Conservation (phyloP, 2,888 invertebrate genomes). For the Oscheius onirici region DNA sequence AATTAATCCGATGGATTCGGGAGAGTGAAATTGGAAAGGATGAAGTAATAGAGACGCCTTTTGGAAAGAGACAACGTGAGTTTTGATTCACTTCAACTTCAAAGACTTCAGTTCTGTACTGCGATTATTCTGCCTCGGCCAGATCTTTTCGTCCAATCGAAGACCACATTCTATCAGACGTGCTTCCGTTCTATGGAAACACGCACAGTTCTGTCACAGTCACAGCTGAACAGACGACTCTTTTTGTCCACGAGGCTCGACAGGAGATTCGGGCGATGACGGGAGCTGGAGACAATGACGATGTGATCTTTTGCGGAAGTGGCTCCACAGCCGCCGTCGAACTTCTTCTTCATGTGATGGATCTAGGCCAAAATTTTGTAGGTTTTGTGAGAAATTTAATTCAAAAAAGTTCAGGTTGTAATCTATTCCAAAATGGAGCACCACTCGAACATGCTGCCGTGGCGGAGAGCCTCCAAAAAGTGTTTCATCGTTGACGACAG, state of each 20-base stretch:
- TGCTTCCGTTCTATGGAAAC: slow-evolving; percentile 84
- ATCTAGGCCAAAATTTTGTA: slow-evolving; percentile 13
- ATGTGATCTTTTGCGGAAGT: slow-evolving; percentile 81
- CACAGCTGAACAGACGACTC: slow-evolving; percentile 86
- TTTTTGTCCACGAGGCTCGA: slow-evolving; percentile 82
- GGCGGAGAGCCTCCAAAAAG: slow-evolving; percentile 80
- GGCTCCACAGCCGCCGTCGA: slow-evolving; percentile 83
- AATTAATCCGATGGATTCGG: slow-evolving; percentile 43
- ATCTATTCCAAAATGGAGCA: slow-evolving; percentile 77
- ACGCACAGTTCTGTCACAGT: slow-evolving; percentile 84
- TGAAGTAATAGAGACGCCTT: slow-evolving; percentile 41
- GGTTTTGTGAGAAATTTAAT: neutral
- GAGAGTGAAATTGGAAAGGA: slow-evolving; percentile 46
- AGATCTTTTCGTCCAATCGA: slow-evolving; percentile 53
- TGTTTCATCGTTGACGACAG: slow-evolving; percentile 35
- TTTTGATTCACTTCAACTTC: neutral
- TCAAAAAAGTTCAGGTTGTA: slow-evolving; percentile 35
- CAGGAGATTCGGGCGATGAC: slow-evolving; percentile 84
- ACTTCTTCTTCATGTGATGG: slow-evolving; percentile 75
- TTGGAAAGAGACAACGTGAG: slow-evolving; percentile 43
- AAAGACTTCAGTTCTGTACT: slow-evolving; percentile 48
- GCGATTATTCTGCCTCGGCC: slow-evolving; percentile 60
- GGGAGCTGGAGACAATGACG: slow-evolving; percentile 84
- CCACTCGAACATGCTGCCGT: slow-evolving; percentile 82
- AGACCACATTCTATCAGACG: slow-evolving; percentile 47